Evolutionary conservation across 2,113 vertebrate genomes (phyloP).

Genomic region (Hyperoodon ampullatus): DNA sequence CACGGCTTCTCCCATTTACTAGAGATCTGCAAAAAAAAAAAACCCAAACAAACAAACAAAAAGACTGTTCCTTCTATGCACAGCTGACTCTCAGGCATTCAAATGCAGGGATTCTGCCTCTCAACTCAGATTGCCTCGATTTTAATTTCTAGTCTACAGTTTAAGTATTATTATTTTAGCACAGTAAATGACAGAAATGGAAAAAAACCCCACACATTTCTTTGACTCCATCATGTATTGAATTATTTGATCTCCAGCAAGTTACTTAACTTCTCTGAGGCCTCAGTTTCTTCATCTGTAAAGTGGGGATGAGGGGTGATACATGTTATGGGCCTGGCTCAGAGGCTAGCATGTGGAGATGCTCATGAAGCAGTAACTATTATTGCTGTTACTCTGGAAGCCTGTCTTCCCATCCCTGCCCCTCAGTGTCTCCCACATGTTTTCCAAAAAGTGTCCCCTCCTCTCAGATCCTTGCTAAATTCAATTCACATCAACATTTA

Average conservation of each 20-base stretch:
- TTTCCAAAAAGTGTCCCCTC: background rate
- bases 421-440: background rate
- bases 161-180: background rate
- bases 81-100: background rate
- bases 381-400: background rate
- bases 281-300: background rate
- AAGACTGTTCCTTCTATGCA: background rate
- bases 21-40: background rate
- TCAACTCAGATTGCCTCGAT: background rate
- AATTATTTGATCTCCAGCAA: background rate
- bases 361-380: background rate
- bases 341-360: background rate
- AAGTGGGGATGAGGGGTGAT: background rate
- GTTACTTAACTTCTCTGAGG: background rate
- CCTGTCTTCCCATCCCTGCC: background rate
- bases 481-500: background rate
- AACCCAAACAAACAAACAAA: background rate
- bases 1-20: background rate
- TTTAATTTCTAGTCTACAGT: constrained; percentile 58
- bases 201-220: background rate
- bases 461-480: background rate
- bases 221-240: background rate
- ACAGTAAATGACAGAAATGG: background rate
- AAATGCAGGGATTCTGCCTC: background rate
- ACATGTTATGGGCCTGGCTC: background rate